These are phyloP conservation scores for Achlya flavicornis DNA, from an alignment of 2,888 invertebrate genomes.

Conservation along the genomic window DNA sequence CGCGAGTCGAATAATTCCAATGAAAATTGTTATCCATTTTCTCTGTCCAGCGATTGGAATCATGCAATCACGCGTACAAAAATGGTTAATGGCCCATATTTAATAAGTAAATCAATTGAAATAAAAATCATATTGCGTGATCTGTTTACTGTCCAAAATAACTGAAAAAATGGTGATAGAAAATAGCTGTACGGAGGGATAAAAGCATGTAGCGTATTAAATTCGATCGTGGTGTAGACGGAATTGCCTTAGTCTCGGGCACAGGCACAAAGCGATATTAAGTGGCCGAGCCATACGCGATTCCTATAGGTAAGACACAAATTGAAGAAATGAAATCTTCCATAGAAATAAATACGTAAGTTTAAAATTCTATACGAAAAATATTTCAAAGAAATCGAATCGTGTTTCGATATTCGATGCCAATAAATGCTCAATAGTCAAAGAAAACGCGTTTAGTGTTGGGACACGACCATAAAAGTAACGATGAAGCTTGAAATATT, in stretches of 20 bases:
- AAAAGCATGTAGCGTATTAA: constrained; percentile 43
- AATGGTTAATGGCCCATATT: constrained; percentile 74
- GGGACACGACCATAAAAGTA: constrained; percentile 36
- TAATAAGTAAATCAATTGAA: constrained; percentile 79
- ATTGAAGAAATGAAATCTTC: constrained; percentile 75
- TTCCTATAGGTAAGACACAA: constrained; percentile 77
- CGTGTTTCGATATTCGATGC: constrained; percentile 44
- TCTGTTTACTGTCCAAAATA: constrained; percentile 56
- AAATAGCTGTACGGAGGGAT: constrained; percentile 41
- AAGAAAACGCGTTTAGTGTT: constrained; percentile 47
- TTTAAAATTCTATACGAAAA: constrained; percentile 64
- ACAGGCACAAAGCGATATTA: constrained; percentile 68
- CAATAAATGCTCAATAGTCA: constrained; percentile 72
- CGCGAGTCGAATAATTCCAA: not conserved
- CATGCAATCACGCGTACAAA: constrained; percentile 72
- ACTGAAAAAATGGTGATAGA: constrained; percentile 40
- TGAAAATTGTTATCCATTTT: constrained; percentile 22
- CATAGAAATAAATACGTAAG: constrained; percentile 80
- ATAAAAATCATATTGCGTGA: constrained; percentile 62
- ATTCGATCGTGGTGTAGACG: constrained; percentile 51
- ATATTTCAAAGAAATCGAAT: constrained; percentile 53
- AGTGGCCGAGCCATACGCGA: constrained; percentile 64
- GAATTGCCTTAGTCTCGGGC: constrained; percentile 64
- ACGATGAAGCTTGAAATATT: constrained; percentile 56
- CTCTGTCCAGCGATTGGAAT: constrained; percentile 62